Percentiles rank a stretch among this genome's conserved stretches.
Evolutionary conservation across 1,140 invertebrate species (phyloP).

Genomic region (Micrasema longulum): DNA sequence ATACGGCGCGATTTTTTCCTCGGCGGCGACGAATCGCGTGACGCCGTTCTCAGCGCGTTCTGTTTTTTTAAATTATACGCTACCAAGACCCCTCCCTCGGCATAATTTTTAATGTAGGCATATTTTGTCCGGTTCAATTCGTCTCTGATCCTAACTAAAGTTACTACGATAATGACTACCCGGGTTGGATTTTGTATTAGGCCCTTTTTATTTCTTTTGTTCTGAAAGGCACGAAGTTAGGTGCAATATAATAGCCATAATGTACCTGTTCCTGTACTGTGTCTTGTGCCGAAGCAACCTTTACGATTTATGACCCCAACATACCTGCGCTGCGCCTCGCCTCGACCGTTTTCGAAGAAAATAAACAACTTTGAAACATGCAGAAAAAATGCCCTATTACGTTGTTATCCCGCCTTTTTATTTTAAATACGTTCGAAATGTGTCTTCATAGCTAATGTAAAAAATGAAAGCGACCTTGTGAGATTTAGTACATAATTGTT

Average conservation of each 20-base stretch:
- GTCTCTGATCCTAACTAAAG: neutral
- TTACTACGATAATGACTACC: constrained; percentile 14
- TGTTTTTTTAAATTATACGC: constrained; percentile 35
- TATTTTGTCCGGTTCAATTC: constrained; percentile 32
- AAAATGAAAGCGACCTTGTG: no score
- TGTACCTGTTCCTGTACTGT: no score
- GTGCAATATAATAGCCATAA: no score
- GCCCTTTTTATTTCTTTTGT: neutral
- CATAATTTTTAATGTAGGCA: constrained; percentile 30
- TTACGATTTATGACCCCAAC: neutral
- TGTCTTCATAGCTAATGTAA: no score
- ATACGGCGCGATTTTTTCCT: constrained; percentile 25
- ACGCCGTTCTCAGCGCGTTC: constrained; percentile 28
- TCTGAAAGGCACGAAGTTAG: no score
- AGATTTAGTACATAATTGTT: no score
- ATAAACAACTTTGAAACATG: no score
- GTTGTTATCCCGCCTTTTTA: no score
- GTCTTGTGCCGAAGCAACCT: no score
- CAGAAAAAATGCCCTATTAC: no score
- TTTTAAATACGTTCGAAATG: no score
- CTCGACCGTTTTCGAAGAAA: neutral
- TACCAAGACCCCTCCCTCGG: constrained; percentile 5
- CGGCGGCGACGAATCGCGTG: constrained; percentile 37
- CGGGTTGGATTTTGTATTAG: constrained; percentile 16
- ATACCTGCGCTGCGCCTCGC: constrained; percentile 9